These are phyloP conservation scores for Fragum sueziense DNA, from an alignment of 2,888 invertebrate genomes.

Conservation along the genomic window DNA sequence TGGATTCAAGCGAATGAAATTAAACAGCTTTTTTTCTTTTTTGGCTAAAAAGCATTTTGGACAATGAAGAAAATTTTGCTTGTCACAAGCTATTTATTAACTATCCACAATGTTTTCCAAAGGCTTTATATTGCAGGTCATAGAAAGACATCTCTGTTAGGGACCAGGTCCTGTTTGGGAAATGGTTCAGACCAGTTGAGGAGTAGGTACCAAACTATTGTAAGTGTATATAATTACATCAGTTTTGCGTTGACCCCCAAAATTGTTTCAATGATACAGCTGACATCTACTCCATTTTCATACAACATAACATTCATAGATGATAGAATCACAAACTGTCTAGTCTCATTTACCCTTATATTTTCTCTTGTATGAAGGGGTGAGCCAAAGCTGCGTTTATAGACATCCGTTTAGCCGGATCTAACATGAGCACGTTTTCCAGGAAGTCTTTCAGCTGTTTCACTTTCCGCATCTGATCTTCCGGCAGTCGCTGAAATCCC, in stretches of 20 bases:
- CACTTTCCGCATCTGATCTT: conserved; percentile 95
- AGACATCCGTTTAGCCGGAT: conserved; percentile 95
- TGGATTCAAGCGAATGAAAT: too few species aligned
- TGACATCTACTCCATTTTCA: too few species aligned
- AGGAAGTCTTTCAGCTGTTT: conserved; percentile 95
- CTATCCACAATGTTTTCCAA: too few species aligned
- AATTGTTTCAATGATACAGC: too few species aligned
- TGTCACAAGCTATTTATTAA: neutral
- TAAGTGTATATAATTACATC: too few species aligned
- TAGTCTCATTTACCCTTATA: conserved; percentile 45
- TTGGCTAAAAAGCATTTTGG: neutral
- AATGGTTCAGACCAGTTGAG: too few species aligned
- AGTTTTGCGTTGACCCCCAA: too few species aligned
- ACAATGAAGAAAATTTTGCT: neutral
- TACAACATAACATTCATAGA: too few species aligned
- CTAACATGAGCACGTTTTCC: conserved; percentile 95
- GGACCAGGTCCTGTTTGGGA: too few species aligned
- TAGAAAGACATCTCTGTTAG: too few species aligned
- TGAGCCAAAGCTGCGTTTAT: conserved; percentile 96
- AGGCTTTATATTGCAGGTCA: too few species aligned
- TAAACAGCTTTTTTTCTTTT: neutral
- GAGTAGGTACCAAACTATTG: too few species aligned
- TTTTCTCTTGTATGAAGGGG: conserved; percentile 94
- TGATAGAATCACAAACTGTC: neutral
- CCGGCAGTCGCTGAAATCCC: conserved; percentile 93